These are phyloP conservation scores for Engraulis encrasicolus DNA, from an alignment of 2,113 vertebrate species.

Conservation along the genomic window DNA sequence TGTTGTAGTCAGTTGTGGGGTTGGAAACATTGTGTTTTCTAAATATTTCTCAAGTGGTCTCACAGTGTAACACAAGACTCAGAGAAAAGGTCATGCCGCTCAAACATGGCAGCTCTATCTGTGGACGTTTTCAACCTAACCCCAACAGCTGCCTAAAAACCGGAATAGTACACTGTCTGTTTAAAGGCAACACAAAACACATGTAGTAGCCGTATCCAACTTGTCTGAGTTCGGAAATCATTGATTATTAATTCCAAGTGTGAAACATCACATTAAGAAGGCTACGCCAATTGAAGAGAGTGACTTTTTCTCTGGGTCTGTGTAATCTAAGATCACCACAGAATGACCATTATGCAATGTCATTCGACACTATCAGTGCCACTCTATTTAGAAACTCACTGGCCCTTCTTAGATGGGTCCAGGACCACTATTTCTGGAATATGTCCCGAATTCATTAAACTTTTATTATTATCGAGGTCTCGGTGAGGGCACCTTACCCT, in stretches of 20 bases:
- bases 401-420: not conserved
- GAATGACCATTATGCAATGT: not conserved
- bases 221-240: not conserved
- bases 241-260: not conserved
- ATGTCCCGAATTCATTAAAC: not conserved
- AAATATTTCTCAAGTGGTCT: not conserved
- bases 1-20: not conserved
- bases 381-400: not conserved
- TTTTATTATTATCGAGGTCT: not conserved
- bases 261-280: not conserved
- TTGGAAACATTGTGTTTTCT: not conserved
- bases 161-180: too few relatives aligned
- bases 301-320: not conserved
- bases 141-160: too few relatives aligned
- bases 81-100: not conserved
- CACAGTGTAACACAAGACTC: not conserved
- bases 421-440: not conserved
- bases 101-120: not conserved
- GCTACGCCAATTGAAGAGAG: not conserved
- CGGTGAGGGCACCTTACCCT: not conserved
- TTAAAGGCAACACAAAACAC: too few relatives aligned
- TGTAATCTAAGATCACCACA: not conserved
- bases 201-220: too few relatives aligned
- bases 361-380: not conserved
- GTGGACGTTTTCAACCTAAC: too few relatives aligned